Evolutionary conservation across 2,113 vertebrate genomes (phyloP).

Genomic region (Cisticola juncidis): DNA sequence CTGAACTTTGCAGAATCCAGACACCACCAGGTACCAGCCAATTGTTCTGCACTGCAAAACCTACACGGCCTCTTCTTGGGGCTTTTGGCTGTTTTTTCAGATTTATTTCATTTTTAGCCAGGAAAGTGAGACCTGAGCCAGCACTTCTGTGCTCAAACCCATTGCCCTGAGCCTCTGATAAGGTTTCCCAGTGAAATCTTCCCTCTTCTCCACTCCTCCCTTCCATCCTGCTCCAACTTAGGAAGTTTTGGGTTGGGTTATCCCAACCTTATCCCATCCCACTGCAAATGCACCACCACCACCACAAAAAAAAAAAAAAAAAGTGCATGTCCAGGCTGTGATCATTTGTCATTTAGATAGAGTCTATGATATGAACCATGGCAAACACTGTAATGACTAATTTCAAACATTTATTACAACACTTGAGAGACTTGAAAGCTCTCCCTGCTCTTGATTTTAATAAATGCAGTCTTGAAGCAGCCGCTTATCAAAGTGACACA

Average conservation of each 20-base stretch:
- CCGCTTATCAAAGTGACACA: slow-evolving; percentile 84
- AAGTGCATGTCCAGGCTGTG: not conserved
- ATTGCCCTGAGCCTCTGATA: not conserved
- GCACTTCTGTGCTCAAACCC: not conserved
- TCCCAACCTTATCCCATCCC: not conserved
- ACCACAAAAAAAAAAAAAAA: not conserved
- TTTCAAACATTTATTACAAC: slow-evolving; percentile 83
- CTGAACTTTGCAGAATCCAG: not conserved
- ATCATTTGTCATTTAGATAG: slow-evolving; percentile 70
- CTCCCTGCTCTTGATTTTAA: slow-evolving; percentile 79
- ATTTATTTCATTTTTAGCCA: not conserved
- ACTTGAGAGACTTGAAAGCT: slow-evolving; percentile 79
- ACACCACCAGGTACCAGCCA: accelerated
- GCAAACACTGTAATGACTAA: slow-evolving; percentile 80
- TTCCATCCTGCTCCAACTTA: not conserved
- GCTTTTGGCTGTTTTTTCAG: not conserved
- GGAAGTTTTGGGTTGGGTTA: not conserved
- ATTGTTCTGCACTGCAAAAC: not conserved
- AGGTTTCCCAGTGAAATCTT: not conserved
- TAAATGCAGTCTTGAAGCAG: slow-evolving; percentile 80
- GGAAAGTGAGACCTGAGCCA: slow-evolving; percentile 11
- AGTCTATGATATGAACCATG: slow-evolving; percentile 66
- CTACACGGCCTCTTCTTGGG: accelerated
- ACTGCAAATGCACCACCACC: not conserved
- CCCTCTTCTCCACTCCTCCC: not conserved